Percentiles rank a stretch among this genome's conserved stretches.
Evolutionary conservation across 2,888 invertebrate species (phyloP).

Genomic region (Cheilosia impressa): DNA sequence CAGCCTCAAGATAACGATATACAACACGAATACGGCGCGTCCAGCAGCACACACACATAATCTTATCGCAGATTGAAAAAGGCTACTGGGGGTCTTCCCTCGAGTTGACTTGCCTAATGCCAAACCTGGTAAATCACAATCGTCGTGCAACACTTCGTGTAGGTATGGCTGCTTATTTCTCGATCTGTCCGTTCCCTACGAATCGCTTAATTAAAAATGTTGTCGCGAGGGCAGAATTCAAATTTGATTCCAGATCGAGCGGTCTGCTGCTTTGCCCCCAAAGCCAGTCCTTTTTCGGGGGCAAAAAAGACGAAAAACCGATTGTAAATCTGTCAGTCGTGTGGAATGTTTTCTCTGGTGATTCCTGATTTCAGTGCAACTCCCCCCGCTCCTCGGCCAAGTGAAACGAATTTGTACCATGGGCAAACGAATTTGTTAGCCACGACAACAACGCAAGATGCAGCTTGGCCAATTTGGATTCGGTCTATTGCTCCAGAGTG

Average conservation of each 20-base stretch:
- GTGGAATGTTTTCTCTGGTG: constrained; percentile 34
- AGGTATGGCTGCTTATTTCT: constrained; percentile 32
- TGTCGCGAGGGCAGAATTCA: constrained; percentile 59
- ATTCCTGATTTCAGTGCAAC: background rate
- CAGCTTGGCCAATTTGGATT: constrained; percentile 52
- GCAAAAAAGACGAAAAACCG: constrained; percentile 17
- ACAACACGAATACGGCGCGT: constrained; percentile 61
- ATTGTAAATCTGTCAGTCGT: constrained; percentile 71
- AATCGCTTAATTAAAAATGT: constrained; percentile 71
- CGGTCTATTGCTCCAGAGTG: constrained; percentile 47
- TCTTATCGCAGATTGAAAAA: constrained; percentile 60
- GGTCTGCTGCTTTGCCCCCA: background rate
- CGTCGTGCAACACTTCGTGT: constrained; percentile 36
- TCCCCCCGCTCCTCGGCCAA: background rate
- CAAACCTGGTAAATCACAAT: constrained; percentile 71
- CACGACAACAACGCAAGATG: constrained; percentile 32
- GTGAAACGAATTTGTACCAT: constrained; percentile 40
- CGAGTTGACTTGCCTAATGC: background rate
- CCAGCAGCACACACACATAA: constrained; percentile 37
- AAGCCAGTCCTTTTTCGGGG: constrained; percentile 38
- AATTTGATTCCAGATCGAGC: constrained; percentile 54
- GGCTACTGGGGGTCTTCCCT: constrained; percentile 60
- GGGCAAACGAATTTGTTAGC: constrained; percentile 61
- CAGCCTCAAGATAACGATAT: constrained; percentile 51
- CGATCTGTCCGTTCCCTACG: constrained; percentile 52